phyloP scores from a whole-genome alignment of 92 coral and sea anemone genomes.

The Parazoanthus darwini region DNA sequence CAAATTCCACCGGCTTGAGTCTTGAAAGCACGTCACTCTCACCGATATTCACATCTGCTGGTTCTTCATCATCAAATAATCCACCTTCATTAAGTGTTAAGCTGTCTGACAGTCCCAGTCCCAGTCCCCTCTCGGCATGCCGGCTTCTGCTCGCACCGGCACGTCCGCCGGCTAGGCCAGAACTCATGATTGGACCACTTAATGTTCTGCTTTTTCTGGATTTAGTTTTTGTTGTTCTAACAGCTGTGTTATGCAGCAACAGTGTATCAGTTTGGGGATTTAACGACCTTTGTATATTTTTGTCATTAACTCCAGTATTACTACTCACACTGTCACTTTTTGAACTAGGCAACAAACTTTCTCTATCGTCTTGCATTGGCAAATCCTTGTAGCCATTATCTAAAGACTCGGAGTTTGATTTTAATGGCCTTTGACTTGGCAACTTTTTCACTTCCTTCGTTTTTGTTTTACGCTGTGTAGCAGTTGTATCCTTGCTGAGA shows the following conservation, averaged over 20 bases:
- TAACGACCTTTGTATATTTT: background rate
- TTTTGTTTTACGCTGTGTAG: slow-evolving; percentile 9
- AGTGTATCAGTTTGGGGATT: background rate
- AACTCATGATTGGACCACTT: slow-evolving; percentile 39
- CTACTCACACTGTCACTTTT: background rate
- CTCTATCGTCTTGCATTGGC: background rate
- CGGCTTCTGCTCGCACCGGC: slow-evolving; percentile 15
- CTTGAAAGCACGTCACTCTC: background rate
- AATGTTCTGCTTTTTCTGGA: slow-evolving; percentile 3
- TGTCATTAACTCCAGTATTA: background rate
- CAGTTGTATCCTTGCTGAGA: background rate
- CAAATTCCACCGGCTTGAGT: background rate
- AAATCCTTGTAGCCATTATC: background rate
- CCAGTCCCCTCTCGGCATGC: slow-evolving; percentile 1
- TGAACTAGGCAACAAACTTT: background rate
- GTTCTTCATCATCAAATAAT: slow-evolving; percentile 12
- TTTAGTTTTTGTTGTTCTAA: slow-evolving; percentile 20
- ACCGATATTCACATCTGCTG: background rate
- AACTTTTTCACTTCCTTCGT: background rate
- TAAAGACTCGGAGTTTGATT: background rate
- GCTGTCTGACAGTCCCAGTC: slow-evolving; percentile 8
- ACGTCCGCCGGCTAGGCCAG: slow-evolving; percentile 19
- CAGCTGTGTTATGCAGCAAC: slow-evolving; percentile 5
- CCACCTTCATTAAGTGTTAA: slow-evolving; percentile 12
- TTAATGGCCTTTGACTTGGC: background rate